Evolutionary conservation across 2,113 vertebrate genomes (phyloP).

Genomic region (Columba janthina): DNA sequence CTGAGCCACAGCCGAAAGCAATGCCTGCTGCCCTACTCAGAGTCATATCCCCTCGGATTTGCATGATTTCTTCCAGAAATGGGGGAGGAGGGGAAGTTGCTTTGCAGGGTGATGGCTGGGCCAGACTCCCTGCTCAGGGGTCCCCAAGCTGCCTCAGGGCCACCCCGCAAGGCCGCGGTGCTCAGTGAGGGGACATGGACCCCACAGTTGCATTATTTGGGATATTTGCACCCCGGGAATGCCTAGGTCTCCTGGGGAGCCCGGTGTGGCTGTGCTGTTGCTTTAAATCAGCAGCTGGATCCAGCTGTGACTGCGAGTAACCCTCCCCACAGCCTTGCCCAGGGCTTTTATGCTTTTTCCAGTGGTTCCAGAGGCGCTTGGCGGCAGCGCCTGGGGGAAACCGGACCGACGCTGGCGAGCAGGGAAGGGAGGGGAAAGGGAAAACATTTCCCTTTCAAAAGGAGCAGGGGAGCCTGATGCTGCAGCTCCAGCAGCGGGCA

Average conservation of each 20-base stretch:
- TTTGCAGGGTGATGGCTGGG: background rate
- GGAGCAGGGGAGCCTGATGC: background rate
- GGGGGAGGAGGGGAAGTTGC: background rate
- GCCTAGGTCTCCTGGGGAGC: background rate
- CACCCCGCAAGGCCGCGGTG: fast-evolving
- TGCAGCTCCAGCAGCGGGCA: fast-evolving
- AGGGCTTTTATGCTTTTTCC: slow-evolving; percentile 56
- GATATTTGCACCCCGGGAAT: background rate
- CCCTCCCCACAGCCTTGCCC: slow-evolving; percentile 19
- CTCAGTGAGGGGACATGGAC: fast-evolving
- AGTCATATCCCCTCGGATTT: background rate
- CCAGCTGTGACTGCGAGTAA: slow-evolving; percentile 52
- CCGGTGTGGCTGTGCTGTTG: background rate
- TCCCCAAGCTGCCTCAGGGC: background rate
- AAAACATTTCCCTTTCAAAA: slow-evolving; percentile 39
- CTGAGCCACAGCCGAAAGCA: background rate
- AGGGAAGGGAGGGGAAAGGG: slow-evolving; percentile 15
- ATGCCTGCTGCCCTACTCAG: background rate
- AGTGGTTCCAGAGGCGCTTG: slow-evolving; percentile 46
- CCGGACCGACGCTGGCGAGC: background rate
- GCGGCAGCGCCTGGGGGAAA: background rate
- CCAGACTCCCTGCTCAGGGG: fast-evolving
- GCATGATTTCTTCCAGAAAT: background rate
- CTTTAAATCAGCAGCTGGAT: slow-evolving; percentile 64
- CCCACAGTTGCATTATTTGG: fast-evolving